A percentile compares a stretch with the other conserved stretches of the same genome.
phyloP scores from a whole-genome alignment of 1,140 invertebrate species.

The Bombus sibiricus region DNA sequence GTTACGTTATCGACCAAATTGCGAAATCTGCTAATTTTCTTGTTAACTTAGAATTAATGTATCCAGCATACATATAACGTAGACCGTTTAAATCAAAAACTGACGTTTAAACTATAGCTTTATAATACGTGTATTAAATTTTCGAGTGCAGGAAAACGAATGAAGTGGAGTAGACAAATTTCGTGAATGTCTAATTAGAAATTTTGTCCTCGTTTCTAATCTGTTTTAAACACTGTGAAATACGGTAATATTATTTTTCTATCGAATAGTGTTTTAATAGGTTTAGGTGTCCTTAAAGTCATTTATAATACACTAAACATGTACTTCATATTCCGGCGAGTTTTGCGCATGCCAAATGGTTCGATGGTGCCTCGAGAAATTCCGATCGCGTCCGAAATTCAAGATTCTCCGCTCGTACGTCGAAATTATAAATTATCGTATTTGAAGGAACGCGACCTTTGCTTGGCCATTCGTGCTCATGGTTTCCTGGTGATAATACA shows the following conservation, averaged over 20 bases:
- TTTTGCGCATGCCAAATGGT: neutral
- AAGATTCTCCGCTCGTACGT: conserved; percentile 15
- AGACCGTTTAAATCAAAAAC: no score
- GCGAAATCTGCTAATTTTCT: no score
- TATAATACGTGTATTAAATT: no score
- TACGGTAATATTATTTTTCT: neutral
- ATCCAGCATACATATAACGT: no score
- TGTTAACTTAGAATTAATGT: no score
- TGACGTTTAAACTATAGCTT: no score
- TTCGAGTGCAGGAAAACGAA: no score
- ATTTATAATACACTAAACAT: neutral
- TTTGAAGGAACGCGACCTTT: conserved; percentile 35
- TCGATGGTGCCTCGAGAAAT: neutral
- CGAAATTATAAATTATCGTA: conserved; percentile 38
- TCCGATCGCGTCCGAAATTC: conserved; percentile 25
- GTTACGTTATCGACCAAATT: no score
- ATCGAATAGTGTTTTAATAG: neutral
- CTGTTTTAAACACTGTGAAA: neutral
- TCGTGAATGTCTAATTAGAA: neutral
- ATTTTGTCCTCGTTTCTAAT: neutral
- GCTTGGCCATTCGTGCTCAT: conserved; percentile 13
- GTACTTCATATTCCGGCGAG: neutral
- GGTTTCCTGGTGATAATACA: conserved; percentile 42
- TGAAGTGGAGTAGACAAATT: neutral
- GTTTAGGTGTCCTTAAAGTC: neutral